These are phyloP conservation scores for Melanaphis sacchari DNA, from an alignment of 1,140 invertebrate genomes.

Conservation along the genomic window DNA sequence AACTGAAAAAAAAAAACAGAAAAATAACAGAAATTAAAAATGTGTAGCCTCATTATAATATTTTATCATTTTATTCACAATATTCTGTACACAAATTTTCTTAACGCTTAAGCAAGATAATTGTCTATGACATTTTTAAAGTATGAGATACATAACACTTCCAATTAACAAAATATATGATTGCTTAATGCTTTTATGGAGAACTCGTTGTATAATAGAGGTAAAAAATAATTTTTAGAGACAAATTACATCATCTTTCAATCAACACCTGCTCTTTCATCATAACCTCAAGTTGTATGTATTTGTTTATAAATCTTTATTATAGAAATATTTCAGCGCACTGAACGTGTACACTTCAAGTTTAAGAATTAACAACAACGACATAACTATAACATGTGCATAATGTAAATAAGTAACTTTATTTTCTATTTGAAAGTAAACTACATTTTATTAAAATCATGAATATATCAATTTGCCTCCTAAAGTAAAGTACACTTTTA, in stretches of 20 bases:
- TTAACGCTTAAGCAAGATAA: background rate
- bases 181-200: background rate
- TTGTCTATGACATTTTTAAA: background rate
- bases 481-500: background rate
- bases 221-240: background rate
- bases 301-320: background rate
- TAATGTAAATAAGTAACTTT: background rate
- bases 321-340: background rate
- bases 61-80: background rate
- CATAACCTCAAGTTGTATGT: background rate
- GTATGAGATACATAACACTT: background rate
- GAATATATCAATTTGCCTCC: background rate
- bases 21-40: background rate
- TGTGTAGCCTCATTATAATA: background rate
- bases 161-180: background rate
- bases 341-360: background rate
- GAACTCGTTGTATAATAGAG: background rate
- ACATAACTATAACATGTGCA: background rate
- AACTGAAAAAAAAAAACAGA: background rate
- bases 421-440: background rate
- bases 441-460: background rate
- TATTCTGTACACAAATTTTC: background rate
- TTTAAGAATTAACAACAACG: background rate
- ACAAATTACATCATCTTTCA: background rate
- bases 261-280: background rate